Evolutionary conservation across 2,888 invertebrate genomes (phyloP), one percentile per base, ranked within the genome.

Genomic region (Cryptophagus acutangulus): DNA sequence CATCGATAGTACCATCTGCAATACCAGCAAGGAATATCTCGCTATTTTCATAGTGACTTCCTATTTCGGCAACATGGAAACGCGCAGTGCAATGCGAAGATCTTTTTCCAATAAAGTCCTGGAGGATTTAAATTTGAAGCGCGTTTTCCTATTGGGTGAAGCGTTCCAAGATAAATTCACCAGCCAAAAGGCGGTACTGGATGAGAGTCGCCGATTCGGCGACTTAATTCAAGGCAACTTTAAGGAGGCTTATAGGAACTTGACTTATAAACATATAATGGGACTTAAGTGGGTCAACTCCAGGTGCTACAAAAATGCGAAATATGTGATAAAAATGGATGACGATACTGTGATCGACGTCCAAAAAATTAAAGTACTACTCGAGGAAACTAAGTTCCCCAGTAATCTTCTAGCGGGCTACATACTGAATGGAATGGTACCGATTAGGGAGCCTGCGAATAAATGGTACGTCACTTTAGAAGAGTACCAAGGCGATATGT

Each of bases 191-290:
- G 75, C 79, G 14, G 62, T 86, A 38, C 53, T 66, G 26, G 71
- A 79, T 57, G 88, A 89, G 62, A 77, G 76, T 46, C 57, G 69
- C 16, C 70, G 74, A 33, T 84, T 79, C 65, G 73, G 75, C 2
- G 88, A 88, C 55, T 71, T 88, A 13, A 62, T 88, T 8, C 87
- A 87, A 70, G 87, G 87, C 3, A 79, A 79, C 54, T 89, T 89
- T 59, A 41, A 71, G 1, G 89, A 89, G 69, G 79, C 82, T 31
- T 89, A 89, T 56, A 75, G 78, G 55, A 88, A 89, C 66, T 67
- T 89, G n/a, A 87, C 87, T 2, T 81, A 81, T 54, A 89, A 89
- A 66, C 87, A 89, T 58, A 63, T 84, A 0, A 87, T 88, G 87
- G 88, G 88, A 0, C 63, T 89, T 24, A 76, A 77, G 52, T 90